These are phyloP conservation scores for Canis aureus DNA, from an alignment of 2,113 vertebrate genomes.

Conservation along the genomic window DNA sequence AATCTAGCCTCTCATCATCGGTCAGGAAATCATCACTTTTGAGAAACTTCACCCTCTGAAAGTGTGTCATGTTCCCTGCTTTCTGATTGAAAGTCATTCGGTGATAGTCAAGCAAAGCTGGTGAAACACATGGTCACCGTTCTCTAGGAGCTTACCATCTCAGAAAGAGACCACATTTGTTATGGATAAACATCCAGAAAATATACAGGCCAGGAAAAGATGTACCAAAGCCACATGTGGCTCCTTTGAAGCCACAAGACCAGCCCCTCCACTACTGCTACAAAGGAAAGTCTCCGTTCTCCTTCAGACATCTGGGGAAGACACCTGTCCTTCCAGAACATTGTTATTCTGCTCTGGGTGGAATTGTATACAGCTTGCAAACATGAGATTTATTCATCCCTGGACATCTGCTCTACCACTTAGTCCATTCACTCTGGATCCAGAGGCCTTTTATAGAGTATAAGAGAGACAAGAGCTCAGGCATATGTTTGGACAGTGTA, in stretches of 20 bases:
- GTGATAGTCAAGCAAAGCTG: neutral
- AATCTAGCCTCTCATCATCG: neutral
- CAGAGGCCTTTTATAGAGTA: neutral
- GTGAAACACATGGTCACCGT: slow-evolving; percentile 28
- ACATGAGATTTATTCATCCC: neutral
- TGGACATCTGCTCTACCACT: slow-evolving; percentile 52
- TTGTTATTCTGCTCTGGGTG: neutral
- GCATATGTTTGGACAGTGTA: slow-evolving; percentile 53
- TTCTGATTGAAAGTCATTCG: neutral
- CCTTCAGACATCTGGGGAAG: slow-evolving; percentile 44
- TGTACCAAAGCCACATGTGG: slow-evolving; percentile 32
- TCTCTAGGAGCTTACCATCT: slow-evolving; percentile 32
- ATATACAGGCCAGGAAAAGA: slow-evolving; percentile 27
- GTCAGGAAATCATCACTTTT: neutral
- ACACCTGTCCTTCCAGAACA: slow-evolving; percentile 30
- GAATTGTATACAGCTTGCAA: neutral
- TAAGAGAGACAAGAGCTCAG: slow-evolving; percentile 3
- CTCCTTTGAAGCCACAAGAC: slow-evolving; percentile 38
- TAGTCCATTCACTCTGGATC: neutral
- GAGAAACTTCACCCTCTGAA: neutral
- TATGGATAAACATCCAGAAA: slow-evolving; percentile 24
- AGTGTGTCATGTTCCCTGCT: neutral
- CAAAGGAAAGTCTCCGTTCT: neutral
- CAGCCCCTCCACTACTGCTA: neutral
- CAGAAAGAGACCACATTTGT: neutral